phyloP scores from a whole-genome alignment of 2,888 invertebrate genomes.

The Conomelus anceps region DNA sequence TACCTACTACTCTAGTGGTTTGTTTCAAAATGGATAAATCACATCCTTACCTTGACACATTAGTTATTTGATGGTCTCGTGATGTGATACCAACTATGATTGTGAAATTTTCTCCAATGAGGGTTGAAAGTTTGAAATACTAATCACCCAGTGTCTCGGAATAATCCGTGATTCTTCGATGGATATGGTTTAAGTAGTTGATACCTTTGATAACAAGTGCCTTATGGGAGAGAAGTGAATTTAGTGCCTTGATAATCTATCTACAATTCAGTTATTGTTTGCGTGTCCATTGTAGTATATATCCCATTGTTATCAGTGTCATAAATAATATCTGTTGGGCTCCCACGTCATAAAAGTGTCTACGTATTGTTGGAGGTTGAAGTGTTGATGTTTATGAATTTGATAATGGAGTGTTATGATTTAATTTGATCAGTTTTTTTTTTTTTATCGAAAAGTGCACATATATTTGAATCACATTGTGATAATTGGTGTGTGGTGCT shows the following conservation, averaged over 20 bases:
- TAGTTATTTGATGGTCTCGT: background rate
- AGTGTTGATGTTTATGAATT: background rate
- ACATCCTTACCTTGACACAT: background rate
- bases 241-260: background rate
- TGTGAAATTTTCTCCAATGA: background rate
- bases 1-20: background rate
- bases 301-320: background rate
- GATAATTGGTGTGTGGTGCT: background rate
- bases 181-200: background rate
- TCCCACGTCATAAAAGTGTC: background rate
- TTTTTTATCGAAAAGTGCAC: background rate
- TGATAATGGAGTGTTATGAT: background rate
- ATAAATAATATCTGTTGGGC: background rate
- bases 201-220: background rate
- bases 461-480: background rate
- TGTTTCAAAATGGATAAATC: background rate
- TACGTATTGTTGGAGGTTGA: background rate
- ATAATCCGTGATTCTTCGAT: background rate
- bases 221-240: background rate
- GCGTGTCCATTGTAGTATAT: background rate
- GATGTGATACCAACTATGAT: background rate
- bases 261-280: background rate
- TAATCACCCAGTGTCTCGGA: background rate
- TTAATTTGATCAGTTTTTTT: background rate
- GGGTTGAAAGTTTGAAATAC: background rate